A percentile compares a stretch with the other conserved stretches of the same genome.
These are phyloP conservation scores for Scartelaos histophorus DNA, from an alignment of 2,113 vertebrate genomes.

Conservation along the genomic window DNA sequence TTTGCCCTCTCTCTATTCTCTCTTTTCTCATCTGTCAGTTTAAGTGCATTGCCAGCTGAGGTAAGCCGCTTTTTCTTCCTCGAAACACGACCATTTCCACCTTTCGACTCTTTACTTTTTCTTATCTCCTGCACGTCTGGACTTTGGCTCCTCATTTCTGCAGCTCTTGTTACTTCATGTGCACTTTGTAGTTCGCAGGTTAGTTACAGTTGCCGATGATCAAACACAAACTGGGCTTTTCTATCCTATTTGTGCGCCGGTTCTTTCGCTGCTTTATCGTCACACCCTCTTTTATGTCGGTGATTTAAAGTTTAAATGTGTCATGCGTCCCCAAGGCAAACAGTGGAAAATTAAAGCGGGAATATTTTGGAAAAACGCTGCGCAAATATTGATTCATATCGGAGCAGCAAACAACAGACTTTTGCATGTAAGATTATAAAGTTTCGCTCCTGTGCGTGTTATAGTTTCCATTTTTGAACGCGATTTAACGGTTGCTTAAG, in stretches of 20 bases:
- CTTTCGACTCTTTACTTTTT: neutral
- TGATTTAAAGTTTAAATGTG: neutral
- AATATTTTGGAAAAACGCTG: neutral
- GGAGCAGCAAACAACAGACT: no score
- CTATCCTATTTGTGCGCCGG: neutral
- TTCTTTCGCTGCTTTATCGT: neutral
- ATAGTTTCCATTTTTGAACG: no score
- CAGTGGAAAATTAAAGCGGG: slow-evolving; percentile 12
- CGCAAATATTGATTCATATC: neutral
- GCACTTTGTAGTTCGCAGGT: neutral
- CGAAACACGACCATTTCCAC: neutral
- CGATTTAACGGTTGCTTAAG: no score
- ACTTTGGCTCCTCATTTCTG: neutral
- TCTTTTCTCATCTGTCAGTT: slow-evolving; percentile 25
- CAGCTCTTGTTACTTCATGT: neutral
- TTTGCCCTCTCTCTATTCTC: neutral
- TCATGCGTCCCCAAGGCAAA: slow-evolving; percentile 3
- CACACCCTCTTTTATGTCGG: slow-evolving; percentile 22
- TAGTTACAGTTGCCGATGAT: slow-evolving; percentile 9
- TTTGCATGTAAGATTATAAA: no score
- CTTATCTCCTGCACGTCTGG: neutral
- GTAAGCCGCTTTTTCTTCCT: slow-evolving; percentile 54
- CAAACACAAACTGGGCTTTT: slow-evolving; percentile 5
- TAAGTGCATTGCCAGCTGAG: slow-evolving; percentile 63
- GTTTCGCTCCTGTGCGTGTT: no score